Evolutionary conservation across 2,797 vertebrate genomes (phyloP), one percentile per base, ranked within the genome.

Genomic region (Sebastes cheni): DNA sequence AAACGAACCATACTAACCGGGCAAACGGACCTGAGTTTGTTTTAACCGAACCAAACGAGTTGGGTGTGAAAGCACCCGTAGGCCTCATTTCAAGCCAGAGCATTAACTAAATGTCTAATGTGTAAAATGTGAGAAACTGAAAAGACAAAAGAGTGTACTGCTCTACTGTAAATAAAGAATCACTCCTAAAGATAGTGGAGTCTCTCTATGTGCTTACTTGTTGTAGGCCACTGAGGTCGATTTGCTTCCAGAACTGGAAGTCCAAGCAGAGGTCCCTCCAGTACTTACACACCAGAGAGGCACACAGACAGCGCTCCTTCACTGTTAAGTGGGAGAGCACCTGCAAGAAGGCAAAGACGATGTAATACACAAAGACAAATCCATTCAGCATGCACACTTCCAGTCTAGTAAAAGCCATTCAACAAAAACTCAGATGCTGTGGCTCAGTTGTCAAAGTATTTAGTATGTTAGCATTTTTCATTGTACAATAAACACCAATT

Each of bases 201-300:
- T 71, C 14, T 69, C 32, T 1, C 20, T 52, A 5, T 23, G 50
- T 77, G 46, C 60, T 92, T 96, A 99, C 98, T 96, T 99, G 97
- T 88, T 99, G 97, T 85, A 98, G 97, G 95, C 97, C 97, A 93
- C 98, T 99, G 93, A 99, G 97, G 93, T 99, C 98, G 61, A 99
- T 95, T 90, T 98, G 98, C 92, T 99, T 99, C 99, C 99, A 99
- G 94, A 99, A 99, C 90, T 99, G 98, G 92, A 99, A 99, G 94
- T 99, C 98, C 94, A 99, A 95, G 93, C 98, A 99, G 83, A 99
- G 98, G 77, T 99, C 98, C 80, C 97, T 96, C 99, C 99, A 99
- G 76, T 99, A 99, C 93, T 99, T 99, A 95, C 99, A 99, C 81
- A 99, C 99, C 94, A 99, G 95, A 8, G 98, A 99, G 54, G 97